Percentiles rank a stretch among this genome's conserved stretches.
phyloP scores from a whole-genome alignment of 2,797 vertebrate genomes.

The Micromesistius poutassou region DNA sequence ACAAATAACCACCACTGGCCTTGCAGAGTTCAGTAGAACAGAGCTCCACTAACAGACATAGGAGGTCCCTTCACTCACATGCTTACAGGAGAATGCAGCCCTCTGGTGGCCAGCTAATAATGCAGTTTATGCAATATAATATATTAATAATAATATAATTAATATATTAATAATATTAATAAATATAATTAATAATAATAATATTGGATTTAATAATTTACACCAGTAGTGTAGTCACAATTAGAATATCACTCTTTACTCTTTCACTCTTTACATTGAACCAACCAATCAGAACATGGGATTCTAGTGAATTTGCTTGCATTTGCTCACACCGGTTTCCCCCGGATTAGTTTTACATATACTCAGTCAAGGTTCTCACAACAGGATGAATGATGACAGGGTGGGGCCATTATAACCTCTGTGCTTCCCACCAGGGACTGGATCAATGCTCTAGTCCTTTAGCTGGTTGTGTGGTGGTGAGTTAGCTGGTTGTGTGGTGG shows the following conservation, averaged over 20 bases:
- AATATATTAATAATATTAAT: too few species aligned
- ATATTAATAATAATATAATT: too few species aligned
- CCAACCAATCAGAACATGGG: neutral
- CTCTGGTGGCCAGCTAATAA: neutral
- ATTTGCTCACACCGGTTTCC: neutral
- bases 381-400: conserved; percentile 67
- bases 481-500: neutral
- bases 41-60: neutral
- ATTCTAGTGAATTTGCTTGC: neutral
- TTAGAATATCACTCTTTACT: too few species aligned
- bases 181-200: too few species aligned
- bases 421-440: too few species aligned
- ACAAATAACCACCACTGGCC: too few species aligned
- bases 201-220: too few species aligned
- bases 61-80: neutral
- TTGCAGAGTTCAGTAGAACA: neutral
- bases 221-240: too few species aligned
- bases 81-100: neutral
- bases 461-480: neutral
- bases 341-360: neutral
- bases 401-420: neutral
- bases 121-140: neutral
- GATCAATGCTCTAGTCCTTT: neutral
- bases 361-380: conserved; percentile 18
- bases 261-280: neutral